These are phyloP conservation scores for Pseudopipra pipra DNA, from an alignment of 2,113 vertebrate genomes.

Conservation along the genomic window DNA sequence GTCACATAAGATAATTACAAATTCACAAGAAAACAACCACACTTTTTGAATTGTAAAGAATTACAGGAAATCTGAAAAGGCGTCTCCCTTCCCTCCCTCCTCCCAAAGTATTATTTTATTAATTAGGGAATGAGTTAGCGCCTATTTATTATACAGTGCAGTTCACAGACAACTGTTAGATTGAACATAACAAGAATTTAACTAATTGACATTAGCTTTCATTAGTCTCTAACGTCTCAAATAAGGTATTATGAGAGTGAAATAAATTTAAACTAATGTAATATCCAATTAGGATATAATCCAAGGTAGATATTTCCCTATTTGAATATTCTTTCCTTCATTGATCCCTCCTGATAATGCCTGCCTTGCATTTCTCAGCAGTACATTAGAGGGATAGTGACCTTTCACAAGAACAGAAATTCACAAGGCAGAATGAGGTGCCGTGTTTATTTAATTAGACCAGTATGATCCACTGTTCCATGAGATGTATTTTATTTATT, in stretches of 20 bases:
- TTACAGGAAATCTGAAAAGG: background rate
- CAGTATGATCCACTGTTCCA: background rate
- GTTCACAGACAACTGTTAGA: background rate
- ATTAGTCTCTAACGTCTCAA: conserved; percentile 39
- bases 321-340: conserved; percentile 20
- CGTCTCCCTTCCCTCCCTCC: background rate
- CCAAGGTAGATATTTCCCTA: conserved; percentile 17
- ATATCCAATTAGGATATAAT: conserved; percentile 27
- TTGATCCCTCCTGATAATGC: background rate
- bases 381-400: background rate
- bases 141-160: background rate
- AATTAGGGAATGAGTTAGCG: background rate
- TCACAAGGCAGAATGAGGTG: background rate
- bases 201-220: conserved; percentile 45
- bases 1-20: background rate
- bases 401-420: background rate
- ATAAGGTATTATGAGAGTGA: conserved; percentile 24
- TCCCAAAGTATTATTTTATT: background rate
- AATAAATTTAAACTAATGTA: conserved; percentile 33
- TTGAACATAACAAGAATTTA: conserved; percentile 34
- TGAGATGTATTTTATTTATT: background rate
- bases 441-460: background rate
- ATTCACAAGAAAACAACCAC: background rate
- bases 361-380: background rate
- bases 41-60: background rate